Evolutionary conservation across 2,113 vertebrate species (phyloP).

Genomic region (Malurus alboscapulatus): DNA sequence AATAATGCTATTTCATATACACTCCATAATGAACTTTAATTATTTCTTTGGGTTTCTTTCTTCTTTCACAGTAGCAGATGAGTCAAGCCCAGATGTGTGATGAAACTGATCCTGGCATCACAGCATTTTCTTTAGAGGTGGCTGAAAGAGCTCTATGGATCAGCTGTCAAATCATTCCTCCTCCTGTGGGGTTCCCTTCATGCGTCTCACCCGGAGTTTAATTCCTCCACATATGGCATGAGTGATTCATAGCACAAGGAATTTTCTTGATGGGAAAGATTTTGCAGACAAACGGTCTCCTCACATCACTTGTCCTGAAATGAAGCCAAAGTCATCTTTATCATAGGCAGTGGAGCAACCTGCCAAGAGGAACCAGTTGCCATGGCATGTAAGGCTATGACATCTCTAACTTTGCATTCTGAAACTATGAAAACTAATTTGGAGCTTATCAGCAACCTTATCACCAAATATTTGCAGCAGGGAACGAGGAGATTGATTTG

Average conservation of each 20-base stretch:
- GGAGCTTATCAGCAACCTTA: background rate
- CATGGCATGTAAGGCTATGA: background rate
- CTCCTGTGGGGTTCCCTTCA: conserved; percentile 33
- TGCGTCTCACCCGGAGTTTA: background rate
- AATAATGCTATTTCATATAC: conserved; percentile 49
- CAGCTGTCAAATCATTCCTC: conserved; percentile 26
- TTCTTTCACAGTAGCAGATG: conserved; percentile 6
- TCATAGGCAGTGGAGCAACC: background rate
- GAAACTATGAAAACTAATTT: background rate
- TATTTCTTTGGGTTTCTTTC: conserved; percentile 49
- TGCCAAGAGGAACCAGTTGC: conserved; percentile 12
- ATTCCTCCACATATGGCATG: background rate
- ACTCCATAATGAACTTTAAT: conserved; percentile 54
- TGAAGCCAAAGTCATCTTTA: conserved; percentile 2
- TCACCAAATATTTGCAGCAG: conserved; percentile 12
- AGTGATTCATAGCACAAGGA: background rate
- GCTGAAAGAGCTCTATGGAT: conserved; percentile 18
- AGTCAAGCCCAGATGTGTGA: conserved; percentile 60
- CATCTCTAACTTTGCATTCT: background rate
- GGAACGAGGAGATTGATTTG: background rate
- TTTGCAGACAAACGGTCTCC: background rate
- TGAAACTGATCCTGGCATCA: conserved; percentile 12
- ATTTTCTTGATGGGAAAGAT: background rate
- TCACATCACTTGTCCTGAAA: background rate
- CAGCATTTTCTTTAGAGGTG: conserved; percentile 31